Evolutionary conservation across 2,888 invertebrate species (phyloP), one percentile per base, ranked within the genome.

Genomic region (Chorisops tibialis): DNA sequence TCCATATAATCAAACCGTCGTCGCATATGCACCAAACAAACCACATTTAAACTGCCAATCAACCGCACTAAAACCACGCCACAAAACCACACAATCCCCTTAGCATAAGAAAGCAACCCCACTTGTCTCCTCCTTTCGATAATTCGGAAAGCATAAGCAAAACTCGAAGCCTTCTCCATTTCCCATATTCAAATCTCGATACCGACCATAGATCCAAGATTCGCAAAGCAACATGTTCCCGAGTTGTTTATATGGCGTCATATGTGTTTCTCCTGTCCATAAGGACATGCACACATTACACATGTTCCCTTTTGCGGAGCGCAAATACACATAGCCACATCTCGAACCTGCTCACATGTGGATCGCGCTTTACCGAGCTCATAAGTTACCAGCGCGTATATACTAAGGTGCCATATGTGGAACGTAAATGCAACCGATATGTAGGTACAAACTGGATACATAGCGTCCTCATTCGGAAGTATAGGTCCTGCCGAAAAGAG

Each of bases 231-330:
- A 65, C 58, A 59, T 62, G 65, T 63, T 62, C 63, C 61, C 64
- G 60, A 63, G 67, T 76, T 75, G 74, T 75, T 75, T 76, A 73
- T 76, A 71, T 73, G 70, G 73, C 71, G 75, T 75, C 74, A 76
- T 76, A 75, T 77, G 75, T 74, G 74, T 70, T 72, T 72, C 67
- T 65, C 62, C 66, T 59, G 70, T 76, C 77, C 77, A 78, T 77
- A 77, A 75, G 77, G 77, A 75, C 73, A 73, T 74, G 73, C 78
- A 75, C 75, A 77, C 71, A 75, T 77, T 78, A 76, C 75, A 76
- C 77, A 76, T 76, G 76, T 75, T 76, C 71, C 73, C 43, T 56
- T 56, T 56, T 56, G 56, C 11, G 12, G 16, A 19, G 16, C n/a
- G 4, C 24, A 45, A 5, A 30, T n/a, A 18, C 45, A 56, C 35